Base-by-base conservation (phyloP, 2,113 vertebrate genomes). In the Neodontobutis hainanensis region DNA sequence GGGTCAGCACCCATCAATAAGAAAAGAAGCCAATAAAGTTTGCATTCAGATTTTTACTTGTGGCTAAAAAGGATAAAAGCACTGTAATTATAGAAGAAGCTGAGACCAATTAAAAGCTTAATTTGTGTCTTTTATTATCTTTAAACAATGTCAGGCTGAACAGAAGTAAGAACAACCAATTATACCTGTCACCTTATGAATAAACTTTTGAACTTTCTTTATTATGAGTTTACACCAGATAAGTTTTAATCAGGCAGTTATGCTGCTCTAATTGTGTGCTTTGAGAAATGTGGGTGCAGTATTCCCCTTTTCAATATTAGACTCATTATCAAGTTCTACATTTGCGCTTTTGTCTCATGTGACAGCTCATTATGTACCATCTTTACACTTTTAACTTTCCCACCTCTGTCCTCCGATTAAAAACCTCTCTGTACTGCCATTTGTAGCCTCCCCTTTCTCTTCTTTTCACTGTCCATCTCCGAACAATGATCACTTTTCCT, bases 261-360 rank as follows among this genome's bases (percentile, higher is more conserved):
- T 70, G 56, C 61, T 11, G 8, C 7, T 68, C 4, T 53, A 67
- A 82, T 60, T 49, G 68, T 69, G 61, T 45, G 38, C 49, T 64
- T 43, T 8, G 27, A 34, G 70, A 70, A 75, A 57, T 2, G 48
- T 71, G 52, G 68, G 42, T 61, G 2, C 72, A n/a, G 16, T 62
- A 16, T 64, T 4, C 11, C 34, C 45, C 15, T 69, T 62, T 60
- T 62, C 72, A 49, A 79, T 52, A 73, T 68, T 70, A 70, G 44
- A 59, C 70, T 85, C 74, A 78, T 84, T 88, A 81, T 69, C 49
- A 81, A 78, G 73, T 73, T 79, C 5, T 71, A 80, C 68, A 73
- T 66, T 73, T 80, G 46, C 56, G 63, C 81, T 77, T 83, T 89
- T 86, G 83, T 85, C 58, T 70, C 38, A 65, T 44, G 50, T 73